These are phyloP conservation scores for Dolichotis patagonum DNA, from an alignment of 2,113 vertebrate species.

Conservation along the genomic window DNA sequence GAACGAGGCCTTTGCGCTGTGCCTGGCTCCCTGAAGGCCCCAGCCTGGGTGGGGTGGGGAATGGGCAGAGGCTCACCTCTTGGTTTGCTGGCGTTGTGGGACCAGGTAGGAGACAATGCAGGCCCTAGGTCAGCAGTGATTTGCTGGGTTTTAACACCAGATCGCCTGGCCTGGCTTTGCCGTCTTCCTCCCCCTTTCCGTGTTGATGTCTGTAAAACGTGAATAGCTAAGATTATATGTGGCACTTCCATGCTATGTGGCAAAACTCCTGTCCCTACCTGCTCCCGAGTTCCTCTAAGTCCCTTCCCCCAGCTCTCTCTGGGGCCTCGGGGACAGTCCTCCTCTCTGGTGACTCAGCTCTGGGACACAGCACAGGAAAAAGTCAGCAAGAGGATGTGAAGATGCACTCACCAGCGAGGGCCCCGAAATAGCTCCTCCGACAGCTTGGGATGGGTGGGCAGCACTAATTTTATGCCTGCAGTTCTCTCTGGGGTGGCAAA, in stretches of 20 bases:
- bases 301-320: background rate
- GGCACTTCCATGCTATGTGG: background rate
- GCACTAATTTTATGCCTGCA: slow-evolving; percentile 36
- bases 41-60: background rate
- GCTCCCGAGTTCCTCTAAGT: background rate
- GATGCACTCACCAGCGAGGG: background rate
- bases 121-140: background rate
- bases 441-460: slow-evolving; percentile 48
- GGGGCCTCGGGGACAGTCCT: background rate
- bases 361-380: background rate
- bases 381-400: slow-evolving; percentile 25
- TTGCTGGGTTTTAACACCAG: background rate
- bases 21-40: no score
- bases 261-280: background rate
- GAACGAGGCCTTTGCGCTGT: background rate
- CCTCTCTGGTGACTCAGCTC: slow-evolving; percentile 49
- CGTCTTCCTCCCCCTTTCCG: background rate
- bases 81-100: fast-evolving
- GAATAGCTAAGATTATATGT: background rate
- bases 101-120: background rate
- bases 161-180: background rate
- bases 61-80: background rate
- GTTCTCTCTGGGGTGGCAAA: slow-evolving; percentile 59
- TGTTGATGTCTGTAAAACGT: background rate
- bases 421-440: slow-evolving; percentile 41